Conservation (phyloP, 2,113 vertebrate genomes). For the Puma concolor region DNA sequence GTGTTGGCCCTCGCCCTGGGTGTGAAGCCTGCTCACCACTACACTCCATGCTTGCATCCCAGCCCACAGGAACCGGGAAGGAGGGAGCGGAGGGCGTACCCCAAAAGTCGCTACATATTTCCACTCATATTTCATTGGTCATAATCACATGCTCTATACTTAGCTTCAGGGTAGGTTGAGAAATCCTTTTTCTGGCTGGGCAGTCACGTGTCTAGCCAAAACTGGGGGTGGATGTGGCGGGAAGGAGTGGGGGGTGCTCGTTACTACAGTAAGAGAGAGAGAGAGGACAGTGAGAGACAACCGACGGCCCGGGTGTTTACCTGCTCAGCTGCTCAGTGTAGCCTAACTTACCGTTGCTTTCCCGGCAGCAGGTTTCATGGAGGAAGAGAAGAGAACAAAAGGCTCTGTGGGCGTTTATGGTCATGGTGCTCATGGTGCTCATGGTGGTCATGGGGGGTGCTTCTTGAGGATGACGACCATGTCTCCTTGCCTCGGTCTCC, state of each 20-base stretch:
- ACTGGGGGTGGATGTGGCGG: rapidly evolving
- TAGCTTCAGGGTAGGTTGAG: neutral
- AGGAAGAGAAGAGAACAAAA: neutral
- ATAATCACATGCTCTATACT: neutral
- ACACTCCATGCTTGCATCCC: neutral
- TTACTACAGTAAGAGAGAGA: neutral
- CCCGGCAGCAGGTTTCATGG: neutral
- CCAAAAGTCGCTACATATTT: neutral
- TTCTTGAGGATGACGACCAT: neutral
- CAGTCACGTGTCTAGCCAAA: neutral
- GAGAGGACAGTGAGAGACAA: neutral
- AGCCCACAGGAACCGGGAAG: rapidly evolving
- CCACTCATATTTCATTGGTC: neutral
- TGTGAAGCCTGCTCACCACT: neutral
- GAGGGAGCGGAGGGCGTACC: neutral
- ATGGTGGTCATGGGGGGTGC: neutral
- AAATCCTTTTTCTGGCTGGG: neutral
- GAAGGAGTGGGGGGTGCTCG: neutral
- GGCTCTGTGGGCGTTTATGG: neutral
- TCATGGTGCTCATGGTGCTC: no score
- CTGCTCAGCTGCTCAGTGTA: neutral
- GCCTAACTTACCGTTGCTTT: neutral
- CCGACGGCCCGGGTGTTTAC: neutral
- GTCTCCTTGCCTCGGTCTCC: neutral
- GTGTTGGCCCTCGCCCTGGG: no score